phyloP scores from a whole-genome alignment of 2,888 invertebrate genomes.

The Macrosiphum euphorbiae region DNA sequence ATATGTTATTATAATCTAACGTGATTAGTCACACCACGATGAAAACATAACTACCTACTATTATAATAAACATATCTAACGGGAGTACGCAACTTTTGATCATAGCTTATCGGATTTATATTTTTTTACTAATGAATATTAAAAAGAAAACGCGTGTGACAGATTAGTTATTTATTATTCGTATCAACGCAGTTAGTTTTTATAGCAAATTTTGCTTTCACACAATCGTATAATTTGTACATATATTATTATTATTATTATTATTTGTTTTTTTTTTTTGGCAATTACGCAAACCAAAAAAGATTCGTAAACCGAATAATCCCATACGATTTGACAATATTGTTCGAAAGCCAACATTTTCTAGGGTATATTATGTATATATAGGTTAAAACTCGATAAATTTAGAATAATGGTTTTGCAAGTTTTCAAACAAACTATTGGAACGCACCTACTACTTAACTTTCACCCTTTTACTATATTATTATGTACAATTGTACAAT shows the following conservation, averaged over 20 bases:
- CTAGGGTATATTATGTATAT: not conserved
- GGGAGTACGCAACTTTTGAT: not conserved
- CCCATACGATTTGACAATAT: constrained; percentile 12
- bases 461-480: constrained; percentile 3
- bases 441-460: not conserved
- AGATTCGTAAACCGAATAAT: not conserved
- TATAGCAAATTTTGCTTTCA: not conserved
- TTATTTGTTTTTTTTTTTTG: not conserved
- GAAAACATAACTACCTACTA: constrained; percentile 4
- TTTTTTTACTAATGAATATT: not conserved
- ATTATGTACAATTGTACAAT: not conserved
- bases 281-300: constrained; percentile 45
- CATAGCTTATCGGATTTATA: not conserved
- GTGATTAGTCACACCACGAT: constrained; percentile 17
- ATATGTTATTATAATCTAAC: constrained; percentile 14
- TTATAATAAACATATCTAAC: not conserved
- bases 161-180: constrained; percentile 6
- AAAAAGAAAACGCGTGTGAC: not conserved
- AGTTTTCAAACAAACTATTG: not conserved
- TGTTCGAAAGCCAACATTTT: constrained; percentile 42
- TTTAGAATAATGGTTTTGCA: constrained; percentile 31
- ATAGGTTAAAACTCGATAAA: constrained; percentile 46
- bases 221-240: not conserved
- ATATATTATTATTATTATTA: not conserved
- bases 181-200: not conserved